phyloP scores from a whole-genome alignment of 1,140 invertebrate species.

The Hermetia illucens region DNA sequence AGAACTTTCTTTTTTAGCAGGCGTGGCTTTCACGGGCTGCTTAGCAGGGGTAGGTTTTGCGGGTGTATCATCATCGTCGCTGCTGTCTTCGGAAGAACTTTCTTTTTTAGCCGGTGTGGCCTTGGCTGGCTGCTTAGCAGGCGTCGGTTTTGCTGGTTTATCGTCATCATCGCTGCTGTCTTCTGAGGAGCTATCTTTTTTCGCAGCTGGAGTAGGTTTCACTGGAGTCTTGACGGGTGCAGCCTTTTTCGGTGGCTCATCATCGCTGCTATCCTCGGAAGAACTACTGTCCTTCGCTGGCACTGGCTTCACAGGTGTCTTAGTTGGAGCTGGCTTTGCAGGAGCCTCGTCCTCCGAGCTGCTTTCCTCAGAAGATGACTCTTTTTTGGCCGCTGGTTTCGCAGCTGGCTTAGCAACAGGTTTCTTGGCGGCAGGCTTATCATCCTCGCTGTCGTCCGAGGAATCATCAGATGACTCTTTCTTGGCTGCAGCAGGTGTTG shows the following conservation, averaged over 20 bases:
- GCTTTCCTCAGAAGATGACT: slow-evolving; percentile 7
- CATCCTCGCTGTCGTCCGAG: slow-evolving; percentile 8
- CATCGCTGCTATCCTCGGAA: slow-evolving; percentile 11
- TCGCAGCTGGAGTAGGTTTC: slow-evolving; percentile 9
- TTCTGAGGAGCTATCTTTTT: slow-evolving; percentile 20
- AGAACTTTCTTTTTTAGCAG: slow-evolving; percentile 13
- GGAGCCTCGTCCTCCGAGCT: slow-evolving; percentile 8
- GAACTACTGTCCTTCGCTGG: slow-evolving; percentile 11
- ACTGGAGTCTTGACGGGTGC: slow-evolving; percentile 7
- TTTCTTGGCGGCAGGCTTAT: slow-evolving; percentile 6
- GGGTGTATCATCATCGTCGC: slow-evolving; percentile 7
- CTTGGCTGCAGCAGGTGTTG: slow-evolving; percentile 5
- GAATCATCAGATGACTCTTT: slow-evolving; percentile 10
- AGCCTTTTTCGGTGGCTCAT: slow-evolving; percentile 12
- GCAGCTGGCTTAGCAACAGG: slow-evolving; percentile 9
- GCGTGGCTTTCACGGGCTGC: slow-evolving; percentile 4
- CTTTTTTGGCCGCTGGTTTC: slow-evolving; percentile 9
- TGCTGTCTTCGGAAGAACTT: slow-evolving; percentile 11
- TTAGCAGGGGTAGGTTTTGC: slow-evolving; percentile 4
- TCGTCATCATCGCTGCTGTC: slow-evolving; percentile 19
- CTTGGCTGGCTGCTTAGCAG: slow-evolving; percentile 10
- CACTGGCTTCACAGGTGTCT: slow-evolving; percentile 10
- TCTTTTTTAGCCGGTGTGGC: slow-evolving; percentile 11
- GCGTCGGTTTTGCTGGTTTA: slow-evolving; percentile 12
- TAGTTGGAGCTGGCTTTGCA: slow-evolving; percentile 5